Evolutionary conservation across 2,113 vertebrate species (phyloP).

Genomic region (Rhadina sibilatrix): DNA sequence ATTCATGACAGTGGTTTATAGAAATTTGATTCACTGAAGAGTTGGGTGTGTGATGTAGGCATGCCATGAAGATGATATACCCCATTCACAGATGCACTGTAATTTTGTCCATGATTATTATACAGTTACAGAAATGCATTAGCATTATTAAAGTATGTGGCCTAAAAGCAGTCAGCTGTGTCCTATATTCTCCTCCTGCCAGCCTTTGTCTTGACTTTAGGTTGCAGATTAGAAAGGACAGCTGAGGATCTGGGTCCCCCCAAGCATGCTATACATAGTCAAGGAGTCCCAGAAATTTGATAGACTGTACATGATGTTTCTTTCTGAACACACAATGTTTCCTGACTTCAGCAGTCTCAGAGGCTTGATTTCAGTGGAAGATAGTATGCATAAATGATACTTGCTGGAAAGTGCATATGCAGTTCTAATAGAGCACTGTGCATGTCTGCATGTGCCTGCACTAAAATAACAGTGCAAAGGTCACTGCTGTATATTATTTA

Average conservation of each 20-base stretch:
- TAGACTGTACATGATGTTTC: background rate
- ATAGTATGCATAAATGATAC: background rate
- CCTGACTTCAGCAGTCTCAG: background rate
- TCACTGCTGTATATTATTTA: background rate
- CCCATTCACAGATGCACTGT: background rate
- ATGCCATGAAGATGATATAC: background rate
- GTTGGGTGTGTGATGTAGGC: background rate
- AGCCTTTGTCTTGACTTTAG: background rate
- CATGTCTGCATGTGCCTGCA: background rate
- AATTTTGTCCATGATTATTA: background rate
- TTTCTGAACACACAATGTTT: background rate
- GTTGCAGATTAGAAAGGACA: conserved; percentile 11
- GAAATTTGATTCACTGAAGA: background rate
- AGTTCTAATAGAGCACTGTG: background rate
- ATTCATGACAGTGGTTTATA: background rate
- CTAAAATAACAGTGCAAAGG: background rate
- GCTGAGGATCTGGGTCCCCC: background rate
- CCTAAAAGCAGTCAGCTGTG: background rate
- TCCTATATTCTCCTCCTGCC: background rate
- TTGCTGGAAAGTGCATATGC: background rate
- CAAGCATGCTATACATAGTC: background rate
- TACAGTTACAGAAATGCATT: background rate
- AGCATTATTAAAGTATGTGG: background rate
- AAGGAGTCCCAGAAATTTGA: background rate
- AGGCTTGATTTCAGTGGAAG: conserved; percentile 20